Conservation (phyloP, 2,113 vertebrate genomes). For the Microtus montanus region DNA sequence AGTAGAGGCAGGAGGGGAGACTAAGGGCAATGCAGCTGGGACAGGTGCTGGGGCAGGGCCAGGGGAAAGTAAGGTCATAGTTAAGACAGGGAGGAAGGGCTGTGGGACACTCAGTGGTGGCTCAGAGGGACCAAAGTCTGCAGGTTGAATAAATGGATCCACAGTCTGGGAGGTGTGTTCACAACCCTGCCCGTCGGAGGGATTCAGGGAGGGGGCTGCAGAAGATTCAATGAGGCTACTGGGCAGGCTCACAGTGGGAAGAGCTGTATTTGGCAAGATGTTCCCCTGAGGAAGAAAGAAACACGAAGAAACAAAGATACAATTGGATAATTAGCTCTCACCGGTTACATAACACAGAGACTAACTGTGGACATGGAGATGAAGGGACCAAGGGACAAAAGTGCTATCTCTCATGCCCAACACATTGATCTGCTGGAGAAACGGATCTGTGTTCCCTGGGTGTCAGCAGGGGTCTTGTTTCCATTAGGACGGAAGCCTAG, state of each 20-base stretch:
- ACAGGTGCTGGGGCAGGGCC: conserved; percentile 68
- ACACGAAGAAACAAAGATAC: neutral
- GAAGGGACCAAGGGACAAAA: neutral
- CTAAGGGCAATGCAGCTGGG: conserved; percentile 73
- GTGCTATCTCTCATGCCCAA: rapidly evolving
- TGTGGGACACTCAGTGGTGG: conserved; percentile 77
- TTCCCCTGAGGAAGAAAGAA: conserved; percentile 83
- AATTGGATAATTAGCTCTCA: neutral
- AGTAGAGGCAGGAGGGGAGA: conserved; percentile 76
- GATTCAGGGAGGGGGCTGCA: conserved; percentile 79
- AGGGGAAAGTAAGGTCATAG: conserved; percentile 79
- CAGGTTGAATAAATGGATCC: conserved; percentile 81
- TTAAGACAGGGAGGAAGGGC: conserved; percentile 83
- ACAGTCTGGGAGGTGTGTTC: neutral
- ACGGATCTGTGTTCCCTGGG: neutral
- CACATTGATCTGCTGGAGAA: neutral
- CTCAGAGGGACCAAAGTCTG: conserved; percentile 78
- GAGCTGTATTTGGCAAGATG: conserved; percentile 80
- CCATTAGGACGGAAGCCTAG: neutral
- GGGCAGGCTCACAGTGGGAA: conserved; percentile 81
- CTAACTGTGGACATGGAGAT: rapidly evolving
- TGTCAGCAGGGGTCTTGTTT: neutral
- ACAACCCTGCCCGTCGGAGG: conserved; percentile 45
- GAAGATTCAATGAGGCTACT: conserved; percentile 85
- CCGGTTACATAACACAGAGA: neutral